Percentiles rank a stretch among this genome's conserved stretches.
Evolutionary conservation across 2,797 vertebrate genomes (phyloP).

Genomic region (Pangasius djambal): DNA sequence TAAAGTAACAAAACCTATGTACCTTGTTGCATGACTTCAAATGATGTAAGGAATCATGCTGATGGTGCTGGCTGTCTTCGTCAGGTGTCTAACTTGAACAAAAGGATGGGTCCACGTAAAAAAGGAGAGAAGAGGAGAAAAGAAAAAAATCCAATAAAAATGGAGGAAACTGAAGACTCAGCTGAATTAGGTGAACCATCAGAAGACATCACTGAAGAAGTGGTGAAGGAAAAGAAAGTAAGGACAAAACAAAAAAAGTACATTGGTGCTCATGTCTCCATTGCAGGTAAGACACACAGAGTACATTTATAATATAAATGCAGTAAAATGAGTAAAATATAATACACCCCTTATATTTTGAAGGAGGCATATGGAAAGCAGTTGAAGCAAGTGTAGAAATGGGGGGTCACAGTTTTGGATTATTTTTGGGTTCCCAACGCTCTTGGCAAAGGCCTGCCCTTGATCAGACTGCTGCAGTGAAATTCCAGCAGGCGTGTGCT

Average conservation of each 20-base stretch:
- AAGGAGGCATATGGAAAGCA: slow-evolving; percentile 83
- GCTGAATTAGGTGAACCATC: slow-evolving; percentile 25
- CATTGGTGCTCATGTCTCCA: slow-evolving; percentile 77
- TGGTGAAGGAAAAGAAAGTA: slow-evolving; percentile 40
- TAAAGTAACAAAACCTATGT: neutral
- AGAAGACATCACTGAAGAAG: slow-evolving; percentile 37
- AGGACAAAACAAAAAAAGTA: slow-evolving; percentile 65
- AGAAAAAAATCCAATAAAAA: neutral
- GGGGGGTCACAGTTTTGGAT: slow-evolving; percentile 75
- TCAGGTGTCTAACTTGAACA: neutral
- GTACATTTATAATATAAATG: neutral
- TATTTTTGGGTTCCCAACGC: slow-evolving; percentile 82
- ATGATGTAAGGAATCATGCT: neutral
- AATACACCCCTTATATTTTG: slow-evolving; percentile 16
- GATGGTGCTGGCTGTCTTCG: neutral
- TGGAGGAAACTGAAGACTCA: slow-evolving; percentile 23
- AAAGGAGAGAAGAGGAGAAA: slow-evolving; percentile 37
- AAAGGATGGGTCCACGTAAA: slow-evolving; percentile 65
- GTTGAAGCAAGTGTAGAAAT: slow-evolving; percentile 71
- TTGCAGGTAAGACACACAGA: slow-evolving; percentile 67
- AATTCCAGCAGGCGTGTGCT: slow-evolving; percentile 69
- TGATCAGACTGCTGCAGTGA: slow-evolving; percentile 68
- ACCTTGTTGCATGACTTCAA: neutral
- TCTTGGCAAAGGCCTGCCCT: slow-evolving; percentile 76
- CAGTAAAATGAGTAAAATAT: neutral